These are phyloP conservation scores for Felis catus DNA, from an alignment of 2,113 vertebrate species.

Conservation along the genomic window DNA sequence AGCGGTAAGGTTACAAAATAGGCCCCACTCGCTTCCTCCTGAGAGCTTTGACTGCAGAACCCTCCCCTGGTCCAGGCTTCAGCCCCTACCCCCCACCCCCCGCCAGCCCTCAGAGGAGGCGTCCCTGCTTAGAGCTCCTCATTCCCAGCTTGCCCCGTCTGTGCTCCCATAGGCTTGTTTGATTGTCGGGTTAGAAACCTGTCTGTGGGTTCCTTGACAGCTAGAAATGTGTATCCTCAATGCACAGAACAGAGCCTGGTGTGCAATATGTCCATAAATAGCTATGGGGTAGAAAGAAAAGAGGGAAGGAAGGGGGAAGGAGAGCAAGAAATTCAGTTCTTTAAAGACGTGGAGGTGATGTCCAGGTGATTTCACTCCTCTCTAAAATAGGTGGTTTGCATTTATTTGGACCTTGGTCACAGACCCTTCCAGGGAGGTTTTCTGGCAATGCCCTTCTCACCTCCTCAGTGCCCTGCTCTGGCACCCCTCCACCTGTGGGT, in stretches of 20 bases:
- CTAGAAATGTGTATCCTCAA: not conserved
- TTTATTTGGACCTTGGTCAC: not conserved
- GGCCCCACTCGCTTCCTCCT: not conserved
- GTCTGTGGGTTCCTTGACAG: not conserved
- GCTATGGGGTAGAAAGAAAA: not conserved
- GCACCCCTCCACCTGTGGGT: slow-evolving; percentile 9
- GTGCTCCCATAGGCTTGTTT: not conserved
- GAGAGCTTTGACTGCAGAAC: not conserved
- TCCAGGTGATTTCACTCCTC: not conserved
- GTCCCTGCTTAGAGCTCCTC: not conserved
- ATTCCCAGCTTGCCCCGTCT: not conserved
- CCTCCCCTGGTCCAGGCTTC: not conserved
- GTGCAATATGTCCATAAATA: not conserved
- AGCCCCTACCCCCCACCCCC: too few species aligned
- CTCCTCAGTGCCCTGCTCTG: not conserved
- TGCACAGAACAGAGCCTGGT: not conserved
- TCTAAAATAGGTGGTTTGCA: not conserved
- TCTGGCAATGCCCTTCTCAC: not conserved
- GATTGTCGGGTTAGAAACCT: not conserved
- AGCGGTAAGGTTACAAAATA: not conserved
- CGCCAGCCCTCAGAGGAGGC: not conserved
- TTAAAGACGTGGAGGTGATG: not conserved
- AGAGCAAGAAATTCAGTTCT: not conserved
- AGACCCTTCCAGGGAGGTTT: not conserved
- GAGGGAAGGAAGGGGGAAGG: not conserved